Conservation (phyloP, 2,888 invertebrate genomes). For the Volucella inflata region DNA sequence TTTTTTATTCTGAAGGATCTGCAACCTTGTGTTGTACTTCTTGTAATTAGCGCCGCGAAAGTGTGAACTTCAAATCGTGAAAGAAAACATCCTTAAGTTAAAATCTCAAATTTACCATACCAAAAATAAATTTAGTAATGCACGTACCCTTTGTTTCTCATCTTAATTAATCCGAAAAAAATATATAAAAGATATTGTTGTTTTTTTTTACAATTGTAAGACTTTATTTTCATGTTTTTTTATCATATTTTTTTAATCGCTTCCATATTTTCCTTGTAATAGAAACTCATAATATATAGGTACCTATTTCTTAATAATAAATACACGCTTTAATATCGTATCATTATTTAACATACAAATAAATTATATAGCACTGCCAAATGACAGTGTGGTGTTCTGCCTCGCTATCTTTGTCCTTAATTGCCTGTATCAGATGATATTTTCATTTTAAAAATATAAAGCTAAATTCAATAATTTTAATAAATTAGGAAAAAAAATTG, state of each 20-base stretch:
- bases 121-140: too few species aligned
- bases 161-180: too few species aligned
- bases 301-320: conserved; percentile 36
- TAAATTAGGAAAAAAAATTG: conserved; percentile 2
- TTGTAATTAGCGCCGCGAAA: too few species aligned
- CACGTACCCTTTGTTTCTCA: too few species aligned
- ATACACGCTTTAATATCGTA: conserved; percentile 28
- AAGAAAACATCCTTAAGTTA: too few species aligned
- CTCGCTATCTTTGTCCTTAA: background rate
- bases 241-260: conserved; percentile 19
- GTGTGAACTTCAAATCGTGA: too few species aligned
- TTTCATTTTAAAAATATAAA: background rate
- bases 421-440: background rate
- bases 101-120: too few species aligned
- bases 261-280: conserved; percentile 17
- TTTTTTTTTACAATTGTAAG: conserved; percentile 31
- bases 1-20: too few species aligned
- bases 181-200: background rate
- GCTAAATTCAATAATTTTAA: background rate
- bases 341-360: conserved; percentile 29
- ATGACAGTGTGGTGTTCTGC: conserved; percentile 12
- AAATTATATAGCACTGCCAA: conserved; percentile 24
- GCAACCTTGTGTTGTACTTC: too few species aligned
- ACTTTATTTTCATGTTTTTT: conserved; percentile 24
- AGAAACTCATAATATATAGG: conserved; percentile 18